A percentile compares a stretch with the other conserved stretches of the same genome.
These are phyloP conservation scores for Herminia tarsipennalis DNA, from an alignment of 2,888 invertebrate genomes.

Conservation along the genomic window DNA sequence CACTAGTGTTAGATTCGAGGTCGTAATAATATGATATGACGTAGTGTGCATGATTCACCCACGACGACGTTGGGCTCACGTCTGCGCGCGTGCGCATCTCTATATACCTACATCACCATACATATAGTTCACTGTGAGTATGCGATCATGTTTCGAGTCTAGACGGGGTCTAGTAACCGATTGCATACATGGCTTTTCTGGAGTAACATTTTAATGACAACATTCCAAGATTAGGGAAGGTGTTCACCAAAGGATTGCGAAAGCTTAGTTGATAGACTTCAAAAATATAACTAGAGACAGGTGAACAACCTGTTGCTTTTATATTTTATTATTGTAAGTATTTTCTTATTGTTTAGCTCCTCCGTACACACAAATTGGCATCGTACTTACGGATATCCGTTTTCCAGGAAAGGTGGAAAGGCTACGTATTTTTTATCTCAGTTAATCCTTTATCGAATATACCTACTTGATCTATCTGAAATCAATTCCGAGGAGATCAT, in stretches of 20 bases:
- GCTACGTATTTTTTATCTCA: too few relatives aligned
- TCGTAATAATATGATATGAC: constrained; percentile 73
- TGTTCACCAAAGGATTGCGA: too few relatives aligned
- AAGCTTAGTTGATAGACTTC: too few relatives aligned
- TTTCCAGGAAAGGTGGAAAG: too few relatives aligned
- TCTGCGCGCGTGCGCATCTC: constrained; percentile 58
- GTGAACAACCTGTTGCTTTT: constrained; percentile 15
- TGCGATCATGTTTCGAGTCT: constrained; percentile 35
- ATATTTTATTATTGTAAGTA: constrained; percentile 9
- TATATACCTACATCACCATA: constrained; percentile 21
- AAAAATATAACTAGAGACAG: constrained; percentile 11
- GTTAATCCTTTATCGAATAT: too few relatives aligned
- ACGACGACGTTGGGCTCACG: constrained; percentile 35
- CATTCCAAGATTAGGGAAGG: not conserved
- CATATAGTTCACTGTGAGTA: constrained; percentile 29
- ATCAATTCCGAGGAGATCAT: too few relatives aligned
- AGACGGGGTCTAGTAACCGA: constrained; percentile 26
- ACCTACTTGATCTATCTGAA: too few relatives aligned
- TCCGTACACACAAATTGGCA: constrained; percentile 3
- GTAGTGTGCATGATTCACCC: constrained; percentile 75
- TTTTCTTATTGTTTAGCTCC: constrained; percentile 28
- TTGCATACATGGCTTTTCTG: constrained; percentile 5
- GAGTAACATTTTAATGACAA: constrained; percentile 4
- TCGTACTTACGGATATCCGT: constrained; percentile 37
- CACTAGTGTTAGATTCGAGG: constrained; percentile 71